phyloP scores from a whole-genome alignment of 2,113 vertebrate species.

The Spea bombifrons region DNA sequence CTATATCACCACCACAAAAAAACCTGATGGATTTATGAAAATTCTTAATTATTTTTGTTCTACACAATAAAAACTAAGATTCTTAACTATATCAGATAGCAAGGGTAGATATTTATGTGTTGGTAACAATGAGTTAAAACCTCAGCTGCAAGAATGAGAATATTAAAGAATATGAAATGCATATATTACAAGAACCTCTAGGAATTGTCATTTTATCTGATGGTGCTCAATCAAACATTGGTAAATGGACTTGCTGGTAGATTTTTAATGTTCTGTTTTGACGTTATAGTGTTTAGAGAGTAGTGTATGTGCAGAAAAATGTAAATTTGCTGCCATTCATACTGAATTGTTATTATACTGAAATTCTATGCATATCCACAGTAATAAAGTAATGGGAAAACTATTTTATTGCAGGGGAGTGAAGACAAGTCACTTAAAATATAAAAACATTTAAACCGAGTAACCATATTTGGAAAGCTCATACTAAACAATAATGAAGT shows the following conservation, averaged over 20 bases:
- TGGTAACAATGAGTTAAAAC: conserved; percentile 2
- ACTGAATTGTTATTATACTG: conserved; percentile 20
- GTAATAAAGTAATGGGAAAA: conserved; percentile 41
- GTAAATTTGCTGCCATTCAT: conserved; percentile 36
- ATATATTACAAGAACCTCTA: background rate
- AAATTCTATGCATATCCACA: conserved; percentile 30
- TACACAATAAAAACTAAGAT: too few species aligned
- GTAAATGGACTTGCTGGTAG: background rate
- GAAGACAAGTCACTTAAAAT: conserved; percentile 24
- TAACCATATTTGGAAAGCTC: conserved; percentile 49
- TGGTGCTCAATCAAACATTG: background rate
- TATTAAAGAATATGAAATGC: background rate
- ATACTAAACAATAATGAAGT: conserved; percentile 51
- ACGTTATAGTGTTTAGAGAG: conserved; percentile 33
- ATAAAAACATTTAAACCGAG: background rate
- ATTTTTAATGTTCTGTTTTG: conserved; percentile 16
- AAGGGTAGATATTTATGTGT: background rate
- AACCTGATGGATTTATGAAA: too few species aligned
- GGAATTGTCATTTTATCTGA: conserved; percentile 15
- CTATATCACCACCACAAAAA: too few species aligned
- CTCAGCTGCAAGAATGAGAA: background rate
- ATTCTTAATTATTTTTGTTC: too few species aligned
- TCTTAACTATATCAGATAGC: too few species aligned
- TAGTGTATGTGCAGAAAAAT: conserved; percentile 32
- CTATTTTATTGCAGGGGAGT: conserved; percentile 5